These are phyloP conservation scores for Nothocercus nigrocapillus DNA, from an alignment of 2,113 vertebrate species.

Conservation along the genomic window DNA sequence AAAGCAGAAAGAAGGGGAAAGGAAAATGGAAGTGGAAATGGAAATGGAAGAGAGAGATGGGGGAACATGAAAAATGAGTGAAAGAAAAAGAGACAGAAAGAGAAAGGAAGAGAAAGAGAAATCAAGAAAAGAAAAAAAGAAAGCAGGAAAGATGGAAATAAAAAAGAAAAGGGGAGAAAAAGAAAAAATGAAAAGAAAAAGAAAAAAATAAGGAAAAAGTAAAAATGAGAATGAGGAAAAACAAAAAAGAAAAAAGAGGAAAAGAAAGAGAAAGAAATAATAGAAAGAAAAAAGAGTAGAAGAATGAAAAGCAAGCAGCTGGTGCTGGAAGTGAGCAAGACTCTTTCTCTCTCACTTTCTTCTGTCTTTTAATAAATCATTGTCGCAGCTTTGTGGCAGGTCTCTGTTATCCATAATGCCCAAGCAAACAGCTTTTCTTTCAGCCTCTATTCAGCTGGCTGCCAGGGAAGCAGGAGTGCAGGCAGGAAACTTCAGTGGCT, in stretches of 20 bases:
- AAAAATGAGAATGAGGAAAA: too few species aligned
- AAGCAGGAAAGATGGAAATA: too few species aligned
- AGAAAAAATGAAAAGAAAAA: not conserved
- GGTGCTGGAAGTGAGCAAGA: constrained; percentile 73
- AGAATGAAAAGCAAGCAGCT: constrained; percentile 75
- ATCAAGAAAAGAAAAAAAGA: not conserved
- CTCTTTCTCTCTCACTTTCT: constrained; percentile 62
- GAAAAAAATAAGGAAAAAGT: not conserved
- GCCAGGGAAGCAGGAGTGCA: constrained; percentile 71
- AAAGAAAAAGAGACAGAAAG: not conserved
- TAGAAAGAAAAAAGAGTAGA: not conserved
- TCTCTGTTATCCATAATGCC: constrained; percentile 79
- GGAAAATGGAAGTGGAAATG: not conserved
- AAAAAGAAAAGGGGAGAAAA: not conserved
- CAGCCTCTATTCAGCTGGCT: constrained; percentile 77
- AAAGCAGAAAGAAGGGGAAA: not conserved
- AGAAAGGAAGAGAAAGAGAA: not conserved
- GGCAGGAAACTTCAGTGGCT: constrained; percentile 69
- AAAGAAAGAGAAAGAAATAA: too few species aligned
- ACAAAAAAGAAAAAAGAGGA: too few species aligned
- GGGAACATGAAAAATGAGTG: too few species aligned
- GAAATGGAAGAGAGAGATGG: not conserved
- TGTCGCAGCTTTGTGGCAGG: constrained; percentile 76
- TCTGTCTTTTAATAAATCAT: constrained; percentile 82
- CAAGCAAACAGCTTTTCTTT: constrained; percentile 83